Base-by-base conservation (phyloP, 2,797 vertebrate species). In the Perodicticus potto region DNA sequence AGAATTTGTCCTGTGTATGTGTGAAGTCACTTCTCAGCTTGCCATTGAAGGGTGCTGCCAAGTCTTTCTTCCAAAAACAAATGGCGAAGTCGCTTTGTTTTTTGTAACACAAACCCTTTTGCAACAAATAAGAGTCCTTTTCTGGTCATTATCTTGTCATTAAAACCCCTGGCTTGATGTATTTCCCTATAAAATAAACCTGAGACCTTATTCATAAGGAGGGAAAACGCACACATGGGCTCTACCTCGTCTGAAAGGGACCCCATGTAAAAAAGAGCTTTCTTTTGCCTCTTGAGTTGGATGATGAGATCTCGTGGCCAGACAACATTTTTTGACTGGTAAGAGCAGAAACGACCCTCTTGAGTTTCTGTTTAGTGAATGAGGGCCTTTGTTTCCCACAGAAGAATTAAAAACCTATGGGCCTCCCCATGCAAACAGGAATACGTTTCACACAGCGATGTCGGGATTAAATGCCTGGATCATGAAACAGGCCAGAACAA, bases 241-340 rank as follows among this genome's bases (percentile, higher is more conserved):
- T 97, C 95, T 53, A 23, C 78, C 73, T 55, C 19, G 65, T 89
- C 67, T 93, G 74, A 97, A 91, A 98, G 89, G 6, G 65, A 95
- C 59, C 16, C 67, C 86, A 29, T 91, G 76, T 97, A 76, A 94
- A 96, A 96, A 96, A 53, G 93, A 91, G 29, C 96, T 94, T 84
- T 81, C 88, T 97, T 95, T 49, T 49, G 70, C 93, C 97, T 97
- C 97, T 86, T 83, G 97, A 95, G 96, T 96, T 97, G 89, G 57
- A 94, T 95, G 97, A 97, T 96, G 96, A 96, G 96, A 97, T 98
- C 96, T 97, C 83, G 59, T 97, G 92, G 96, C 91, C 97, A 97
- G 94, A 94, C 97, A 98, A 97, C 97, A 96, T 98, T 98, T 98
- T 98, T 97, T 97, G 97, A 98, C 97, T 97, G 95, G 92, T 92